Evolutionary conservation across 2,797 vertebrate genomes (phyloP).

Genomic region (Falco biarmicus): DNA sequence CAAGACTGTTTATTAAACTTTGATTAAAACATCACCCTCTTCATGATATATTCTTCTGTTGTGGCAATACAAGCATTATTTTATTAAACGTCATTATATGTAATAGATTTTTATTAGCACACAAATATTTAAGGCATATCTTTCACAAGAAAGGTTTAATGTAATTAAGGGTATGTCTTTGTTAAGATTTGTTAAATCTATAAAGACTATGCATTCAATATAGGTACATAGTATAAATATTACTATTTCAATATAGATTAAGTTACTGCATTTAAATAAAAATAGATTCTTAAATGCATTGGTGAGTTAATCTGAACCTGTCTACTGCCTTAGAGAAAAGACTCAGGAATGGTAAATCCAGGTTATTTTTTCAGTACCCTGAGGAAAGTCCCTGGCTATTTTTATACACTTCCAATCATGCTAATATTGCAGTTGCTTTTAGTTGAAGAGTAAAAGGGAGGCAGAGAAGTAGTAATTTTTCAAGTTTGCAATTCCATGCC

Average conservation of each 20-base stretch:
- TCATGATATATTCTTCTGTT: background rate
- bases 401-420: background rate
- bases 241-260: background rate
- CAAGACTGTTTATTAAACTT: background rate
- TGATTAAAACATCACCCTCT: background rate
- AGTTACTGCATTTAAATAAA: background rate
- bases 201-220: background rate
- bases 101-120: background rate
- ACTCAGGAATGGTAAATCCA: background rate
- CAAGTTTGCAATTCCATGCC: background rate
- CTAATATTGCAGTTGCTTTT: background rate
- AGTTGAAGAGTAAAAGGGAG: background rate
- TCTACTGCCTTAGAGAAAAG: background rate
- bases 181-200: background rate
- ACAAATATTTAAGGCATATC: background rate
- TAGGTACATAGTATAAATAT: background rate
- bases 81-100: background rate
- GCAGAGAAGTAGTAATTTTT: background rate
- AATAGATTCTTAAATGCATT: background rate
- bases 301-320: background rate
- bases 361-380: background rate
- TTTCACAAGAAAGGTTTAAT: background rate
- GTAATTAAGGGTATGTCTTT: background rate
- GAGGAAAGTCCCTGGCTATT: background rate
- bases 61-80: background rate